Conservation (phyloP, 2,797 vertebrate genomes). For the Falco biarmicus region DNA sequence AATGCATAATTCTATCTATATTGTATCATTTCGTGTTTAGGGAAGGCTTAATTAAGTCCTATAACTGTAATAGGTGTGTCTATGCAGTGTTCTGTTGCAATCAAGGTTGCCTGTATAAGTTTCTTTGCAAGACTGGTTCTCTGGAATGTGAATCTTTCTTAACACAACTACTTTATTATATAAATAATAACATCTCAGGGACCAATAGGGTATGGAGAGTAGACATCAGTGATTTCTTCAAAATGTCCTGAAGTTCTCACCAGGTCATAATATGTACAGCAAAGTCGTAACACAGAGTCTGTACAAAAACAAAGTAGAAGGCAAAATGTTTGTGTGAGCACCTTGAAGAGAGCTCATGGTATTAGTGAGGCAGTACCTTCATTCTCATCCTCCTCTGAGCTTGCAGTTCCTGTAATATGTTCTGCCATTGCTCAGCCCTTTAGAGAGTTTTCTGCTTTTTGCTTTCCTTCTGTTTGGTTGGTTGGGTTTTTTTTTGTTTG, state of each 20-base stretch:
- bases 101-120: background rate
- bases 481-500: background rate
- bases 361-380: background rate
- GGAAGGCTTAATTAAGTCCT: background rate
- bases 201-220: background rate
- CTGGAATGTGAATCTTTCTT: background rate
- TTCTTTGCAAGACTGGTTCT: background rate
- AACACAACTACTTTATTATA: background rate
- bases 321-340: background rate
- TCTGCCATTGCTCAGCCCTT: background rate
- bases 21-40: background rate
- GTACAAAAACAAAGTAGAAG: background rate
- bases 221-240: background rate
- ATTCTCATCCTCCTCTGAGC: background rate
- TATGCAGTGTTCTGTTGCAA: background rate
- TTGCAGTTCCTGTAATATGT: background rate
- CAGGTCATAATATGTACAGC: background rate
- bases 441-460: background rate
- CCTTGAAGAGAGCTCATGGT: background rate
- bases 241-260: background rate
- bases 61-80: background rate
- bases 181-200: background rate
- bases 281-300: background rate
- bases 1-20: background rate
- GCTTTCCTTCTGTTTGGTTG: background rate